Evolutionary conservation across 2,888 invertebrate genomes (phyloP), one percentile per base, ranked within the genome.

Genomic region (Drosophila mayaguana): DNA sequence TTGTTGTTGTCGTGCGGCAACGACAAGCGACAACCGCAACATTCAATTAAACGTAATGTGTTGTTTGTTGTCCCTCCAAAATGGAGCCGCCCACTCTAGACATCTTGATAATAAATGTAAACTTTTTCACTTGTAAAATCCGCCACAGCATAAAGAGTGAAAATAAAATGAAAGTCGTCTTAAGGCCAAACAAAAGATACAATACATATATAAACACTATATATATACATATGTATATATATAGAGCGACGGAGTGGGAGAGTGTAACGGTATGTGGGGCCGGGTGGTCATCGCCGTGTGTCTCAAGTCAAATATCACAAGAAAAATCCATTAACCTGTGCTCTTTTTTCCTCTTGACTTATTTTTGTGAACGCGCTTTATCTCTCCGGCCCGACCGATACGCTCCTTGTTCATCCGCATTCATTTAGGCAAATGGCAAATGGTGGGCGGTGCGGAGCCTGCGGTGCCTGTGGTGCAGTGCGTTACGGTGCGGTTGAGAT

Each of bases 281-380:
- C 43, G 72, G 55, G 84, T 63, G 82, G 88, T 83, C 78, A 81
- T 64, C 51, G 53, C 18, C 63, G 38, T 62, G 72, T 63, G 68
- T 62, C 78, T 75, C 65, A 75, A 79, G 79, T 75, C 85, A 80
- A 83, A 88, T 78, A 90, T 65, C 90, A 89, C 88, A 90, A 89
- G 82, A 80, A 70, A 90, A 89, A 85, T 89, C 81, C 90, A 90
- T 89, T 90, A 89, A 89, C 85, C 79, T 89, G 72, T 54, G 75
- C 61, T 65, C n/a, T 25, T 48, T 28, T 79, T 84, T 75, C 63
- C 64, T 71, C 75, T 76, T 75, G 70, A 71, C 65, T 79, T 61
- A 74, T 56, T 73, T 72, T 73, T 28, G 55, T 60, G 59, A 18
- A 25, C 51, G 45, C 18, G 51, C 18, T 64, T 70, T 84, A 62